Base-by-base conservation (phyloP, 1,140 invertebrate genomes). In the Hydropsyche tenuis region DNA sequence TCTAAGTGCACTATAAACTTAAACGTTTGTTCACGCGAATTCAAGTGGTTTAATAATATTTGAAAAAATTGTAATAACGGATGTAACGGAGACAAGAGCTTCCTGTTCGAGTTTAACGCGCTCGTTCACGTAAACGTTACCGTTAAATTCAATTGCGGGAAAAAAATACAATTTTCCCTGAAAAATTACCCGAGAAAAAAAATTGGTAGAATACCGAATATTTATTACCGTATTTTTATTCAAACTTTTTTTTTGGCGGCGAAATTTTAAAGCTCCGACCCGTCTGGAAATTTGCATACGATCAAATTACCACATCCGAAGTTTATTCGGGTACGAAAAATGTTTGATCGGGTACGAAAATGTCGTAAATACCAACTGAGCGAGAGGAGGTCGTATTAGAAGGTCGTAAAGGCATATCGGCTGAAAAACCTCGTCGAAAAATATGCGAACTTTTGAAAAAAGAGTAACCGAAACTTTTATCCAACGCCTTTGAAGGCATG, bases 11-110 rank as follows among this genome's bases (percentile, higher is more conserved):
- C 56, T n/a, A 60, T 60, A 25, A 60, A 60, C 23, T 12, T 22
- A 37, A 48, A 48, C 45, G 30, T 37, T 9, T 37, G 30, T 37
- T 37, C 30, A 4, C 30, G 20, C 16, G 1, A 18, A 22, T 22
- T 56, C 18, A 56, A 56, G 22, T 22, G 23, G 56, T 60, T 60
- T 11, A 60, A 60, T 22, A 60, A 12, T 14, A 60, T 60, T 22
- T 20, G 56, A 60, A 60, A 60, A 53, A 60, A 60, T 60, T 12
- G 14, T n/a, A 27, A 60, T 6, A 30, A 68, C 65, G 65, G 65
- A 68, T 68, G 45, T 25, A 22, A 68, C 65, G 22, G 43, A 68
- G 65, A 68, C 65, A 22, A 16, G 14, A 68, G 27, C 22, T 68
- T 68, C 65, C 65, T 25, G 65, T 68, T 48, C 30, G 37, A 9